A percentile compares a stretch with the other conserved stretches of the same genome.
Evolutionary conservation across 2,113 vertebrate genomes (phyloP).

Genomic region (Poecile atricapillus): DNA sequence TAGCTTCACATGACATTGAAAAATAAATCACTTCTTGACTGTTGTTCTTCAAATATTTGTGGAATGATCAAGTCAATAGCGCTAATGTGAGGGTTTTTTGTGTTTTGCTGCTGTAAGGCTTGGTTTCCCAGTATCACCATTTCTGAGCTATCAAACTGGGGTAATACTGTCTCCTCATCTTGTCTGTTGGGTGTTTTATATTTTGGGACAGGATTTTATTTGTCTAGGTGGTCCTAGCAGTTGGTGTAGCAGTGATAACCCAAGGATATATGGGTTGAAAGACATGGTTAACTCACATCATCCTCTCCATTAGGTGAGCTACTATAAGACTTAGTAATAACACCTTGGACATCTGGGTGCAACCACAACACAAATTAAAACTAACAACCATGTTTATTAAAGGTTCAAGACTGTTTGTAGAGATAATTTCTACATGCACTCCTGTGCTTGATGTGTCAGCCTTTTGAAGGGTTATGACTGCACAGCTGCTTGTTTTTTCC

Average conservation of each 20-base stretch:
- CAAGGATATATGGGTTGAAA: neutral
- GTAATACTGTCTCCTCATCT: neutral
- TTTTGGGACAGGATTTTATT: neutral
- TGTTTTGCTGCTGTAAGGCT: neutral
- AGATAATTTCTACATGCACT: neutral
- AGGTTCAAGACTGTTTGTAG: neutral
- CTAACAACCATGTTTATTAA: neutral
- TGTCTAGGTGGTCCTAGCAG: neutral
- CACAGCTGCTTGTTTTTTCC: neutral
- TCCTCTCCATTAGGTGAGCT: neutral
- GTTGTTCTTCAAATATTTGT: neutral
- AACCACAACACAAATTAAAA: neutral
- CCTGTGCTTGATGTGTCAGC: neutral
- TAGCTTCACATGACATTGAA: neutral
- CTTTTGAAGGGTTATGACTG: neutral
- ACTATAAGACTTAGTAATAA: rapidly evolving
- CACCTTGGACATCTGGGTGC: neutral
- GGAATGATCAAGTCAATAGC: neutral
- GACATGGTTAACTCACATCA: too few relatives aligned
- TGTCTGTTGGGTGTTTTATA: neutral
- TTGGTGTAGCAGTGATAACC: neutral
- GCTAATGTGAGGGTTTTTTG: neutral
- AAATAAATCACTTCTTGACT: neutral
- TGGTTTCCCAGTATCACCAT: neutral
- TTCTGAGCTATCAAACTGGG: neutral